Evolutionary conservation across 1,140 invertebrate genomes (phyloP).

Genomic region (Diorhabda sublineata): DNA sequence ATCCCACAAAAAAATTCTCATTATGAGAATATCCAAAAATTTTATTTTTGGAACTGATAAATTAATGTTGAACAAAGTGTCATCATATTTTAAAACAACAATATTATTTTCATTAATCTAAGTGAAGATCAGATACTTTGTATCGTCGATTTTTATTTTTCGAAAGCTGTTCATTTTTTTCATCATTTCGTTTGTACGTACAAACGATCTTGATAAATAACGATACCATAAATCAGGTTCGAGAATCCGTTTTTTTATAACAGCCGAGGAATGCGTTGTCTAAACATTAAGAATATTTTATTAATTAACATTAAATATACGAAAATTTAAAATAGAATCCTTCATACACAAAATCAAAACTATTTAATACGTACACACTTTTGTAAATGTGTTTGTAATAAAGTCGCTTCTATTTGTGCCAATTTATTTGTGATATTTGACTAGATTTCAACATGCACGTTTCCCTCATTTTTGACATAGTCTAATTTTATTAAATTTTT

Average conservation of each 20-base stretch:
- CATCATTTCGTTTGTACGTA: not conserved
- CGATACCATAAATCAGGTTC: conserved; percentile 9
- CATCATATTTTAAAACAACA: no score
- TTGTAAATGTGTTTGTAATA: not conserved
- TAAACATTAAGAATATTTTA: conserved; percentile 18
- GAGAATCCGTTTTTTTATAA: conserved; percentile 15
- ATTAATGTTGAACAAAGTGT: no score
- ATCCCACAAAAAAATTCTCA: no score
- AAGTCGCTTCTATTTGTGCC: not conserved
- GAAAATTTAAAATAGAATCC: conserved; percentile 13
- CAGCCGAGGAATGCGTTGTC: conserved; percentile 12
- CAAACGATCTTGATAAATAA: conserved; percentile 16
- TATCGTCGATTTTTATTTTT: no score
- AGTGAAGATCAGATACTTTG: no score
- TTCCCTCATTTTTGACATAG: no score
- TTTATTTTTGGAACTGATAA: no score
- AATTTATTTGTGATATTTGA: not conserved
- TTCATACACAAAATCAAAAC: conserved; percentile 10
- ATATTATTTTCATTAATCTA: no score
- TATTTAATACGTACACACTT: not conserved
- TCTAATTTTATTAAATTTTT: no score
- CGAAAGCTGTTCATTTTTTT: not conserved
- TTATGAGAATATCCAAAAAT: no score
- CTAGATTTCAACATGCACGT: no score
- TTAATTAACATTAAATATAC: conserved; percentile 19